These are phyloP conservation scores for Apogon talboti DNA, from an alignment of 2,797 vertebrate species.

Conservation along the genomic window DNA sequence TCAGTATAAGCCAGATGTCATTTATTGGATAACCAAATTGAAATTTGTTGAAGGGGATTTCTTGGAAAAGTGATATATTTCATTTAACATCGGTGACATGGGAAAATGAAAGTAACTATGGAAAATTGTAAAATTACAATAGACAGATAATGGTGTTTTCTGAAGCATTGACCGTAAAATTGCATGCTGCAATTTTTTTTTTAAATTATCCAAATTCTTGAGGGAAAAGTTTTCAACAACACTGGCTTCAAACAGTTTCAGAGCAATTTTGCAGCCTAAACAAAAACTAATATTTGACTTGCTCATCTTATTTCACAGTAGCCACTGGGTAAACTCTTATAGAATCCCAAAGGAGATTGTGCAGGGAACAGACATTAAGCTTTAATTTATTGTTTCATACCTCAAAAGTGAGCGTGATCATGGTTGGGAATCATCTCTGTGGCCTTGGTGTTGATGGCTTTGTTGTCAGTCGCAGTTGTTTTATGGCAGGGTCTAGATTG, in stretches of 20 bases:
- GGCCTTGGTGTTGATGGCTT: constrained; percentile 43
- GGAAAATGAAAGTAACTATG: constrained; percentile 39
- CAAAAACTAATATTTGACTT: not conserved
- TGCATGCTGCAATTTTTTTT: constrained; percentile 5
- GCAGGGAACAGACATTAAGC: constrained; percentile 19
- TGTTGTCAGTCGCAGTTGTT: constrained; percentile 59
- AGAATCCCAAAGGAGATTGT: constrained; percentile 13
- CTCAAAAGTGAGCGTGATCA: constrained; percentile 40
- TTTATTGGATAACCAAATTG: constrained; percentile 31
- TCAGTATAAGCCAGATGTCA: constrained; percentile 12
- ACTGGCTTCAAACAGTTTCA: not conserved
- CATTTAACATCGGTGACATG: constrained; percentile 45
- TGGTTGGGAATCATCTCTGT: constrained; percentile 39
- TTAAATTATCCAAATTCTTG: constrained; percentile 20
- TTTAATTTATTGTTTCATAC: constrained; percentile 32
- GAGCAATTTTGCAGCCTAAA: not conserved
- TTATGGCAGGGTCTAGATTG: constrained; percentile 63
- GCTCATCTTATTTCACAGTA: not conserved
- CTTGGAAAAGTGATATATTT: constrained; percentile 44
- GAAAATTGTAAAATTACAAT: constrained; percentile 36
- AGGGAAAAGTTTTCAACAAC: not conserved
- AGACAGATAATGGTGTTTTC: constrained; percentile 17
- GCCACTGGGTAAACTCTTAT: not conserved
- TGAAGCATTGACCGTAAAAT: constrained; percentile 32
- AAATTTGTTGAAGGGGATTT: constrained; percentile 16